Percentiles rank a stretch among this genome's conserved stretches.
Conservation (phyloP, 2,888 invertebrate species). For the Octonoba sinensis region DNA sequence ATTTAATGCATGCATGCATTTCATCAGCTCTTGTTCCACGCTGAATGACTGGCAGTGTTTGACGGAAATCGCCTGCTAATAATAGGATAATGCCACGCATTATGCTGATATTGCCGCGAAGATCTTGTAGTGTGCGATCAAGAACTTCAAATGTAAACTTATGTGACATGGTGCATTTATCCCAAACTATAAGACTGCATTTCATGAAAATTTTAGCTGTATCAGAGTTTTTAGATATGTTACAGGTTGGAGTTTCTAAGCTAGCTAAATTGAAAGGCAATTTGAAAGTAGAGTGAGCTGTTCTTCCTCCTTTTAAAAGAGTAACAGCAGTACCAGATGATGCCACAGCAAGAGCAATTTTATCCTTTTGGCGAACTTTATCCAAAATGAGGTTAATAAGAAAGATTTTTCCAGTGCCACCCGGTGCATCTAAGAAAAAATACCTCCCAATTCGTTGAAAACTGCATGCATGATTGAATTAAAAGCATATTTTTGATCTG, state of each 20-base stretch:
- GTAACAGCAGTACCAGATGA: constrained; percentile 16
- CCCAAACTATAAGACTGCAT: background rate
- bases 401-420: constrained; percentile 72
- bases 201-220: background rate
- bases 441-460: background rate
- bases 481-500: constrained; percentile 2
- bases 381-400: constrained; percentile 57
- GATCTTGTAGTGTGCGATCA: background rate
- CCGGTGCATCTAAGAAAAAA: constrained; percentile 70
- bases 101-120: background rate
- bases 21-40: constrained; percentile 6
- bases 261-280: background rate
- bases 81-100: background rate
- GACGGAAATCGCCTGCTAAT: constrained; percentile 8
- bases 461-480: background rate
- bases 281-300: constrained; percentile 10
- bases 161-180: constrained; percentile 14
- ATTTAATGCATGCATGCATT: constrained; percentile 6
- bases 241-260: background rate
- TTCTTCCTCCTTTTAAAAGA: background rate
- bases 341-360: constrained; percentile 3
- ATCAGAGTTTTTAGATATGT: background rate
- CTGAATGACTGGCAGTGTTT: constrained; percentile 7
- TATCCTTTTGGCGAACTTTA: background rate
- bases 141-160: background rate